These are phyloP conservation scores for Botia kubotai DNA, from an alignment of 2,797 vertebrate genomes.

Conservation along the genomic window DNA sequence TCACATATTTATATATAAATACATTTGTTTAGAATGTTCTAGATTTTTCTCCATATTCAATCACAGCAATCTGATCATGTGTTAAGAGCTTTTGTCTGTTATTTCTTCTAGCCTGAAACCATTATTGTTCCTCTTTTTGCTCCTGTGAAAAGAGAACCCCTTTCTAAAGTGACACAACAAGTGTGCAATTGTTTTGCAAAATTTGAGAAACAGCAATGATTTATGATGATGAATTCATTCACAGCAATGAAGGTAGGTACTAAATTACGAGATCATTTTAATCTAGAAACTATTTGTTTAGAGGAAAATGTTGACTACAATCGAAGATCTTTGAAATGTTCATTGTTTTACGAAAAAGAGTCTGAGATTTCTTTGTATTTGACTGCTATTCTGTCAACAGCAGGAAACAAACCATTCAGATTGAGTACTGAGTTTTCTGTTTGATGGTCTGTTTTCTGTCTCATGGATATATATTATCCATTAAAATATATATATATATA, in stretches of 20 bases:
- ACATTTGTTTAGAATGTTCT: not conserved
- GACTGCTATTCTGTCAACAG: too few species aligned
- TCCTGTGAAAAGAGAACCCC: conserved; percentile 22
- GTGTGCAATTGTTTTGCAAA: not conserved
- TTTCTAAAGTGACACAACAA: not conserved
- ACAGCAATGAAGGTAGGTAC: conserved; percentile 23
- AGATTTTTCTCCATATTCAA: not conserved
- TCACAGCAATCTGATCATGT: not conserved
- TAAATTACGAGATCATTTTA: not conserved
- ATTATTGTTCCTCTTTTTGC: conserved; percentile 60
- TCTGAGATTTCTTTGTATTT: not conserved
- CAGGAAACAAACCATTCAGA: not conserved
- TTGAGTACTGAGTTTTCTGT: not conserved
- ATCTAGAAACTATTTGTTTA: not conserved
- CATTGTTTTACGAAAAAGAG: not conserved
- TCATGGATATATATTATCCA: not conserved
- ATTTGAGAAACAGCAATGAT: not conserved
- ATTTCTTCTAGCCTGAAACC: not conserved
- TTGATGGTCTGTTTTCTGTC: not conserved
- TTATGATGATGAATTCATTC: not conserved
- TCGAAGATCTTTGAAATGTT: not conserved
- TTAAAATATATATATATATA: too few species aligned
- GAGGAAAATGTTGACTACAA: not conserved
- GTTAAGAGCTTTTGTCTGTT: not conserved
- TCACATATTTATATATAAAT: not conserved